These are phyloP conservation scores for Cheilosia scutellata DNA, from an alignment of 2,888 invertebrate genomes.

Conservation along the genomic window DNA sequence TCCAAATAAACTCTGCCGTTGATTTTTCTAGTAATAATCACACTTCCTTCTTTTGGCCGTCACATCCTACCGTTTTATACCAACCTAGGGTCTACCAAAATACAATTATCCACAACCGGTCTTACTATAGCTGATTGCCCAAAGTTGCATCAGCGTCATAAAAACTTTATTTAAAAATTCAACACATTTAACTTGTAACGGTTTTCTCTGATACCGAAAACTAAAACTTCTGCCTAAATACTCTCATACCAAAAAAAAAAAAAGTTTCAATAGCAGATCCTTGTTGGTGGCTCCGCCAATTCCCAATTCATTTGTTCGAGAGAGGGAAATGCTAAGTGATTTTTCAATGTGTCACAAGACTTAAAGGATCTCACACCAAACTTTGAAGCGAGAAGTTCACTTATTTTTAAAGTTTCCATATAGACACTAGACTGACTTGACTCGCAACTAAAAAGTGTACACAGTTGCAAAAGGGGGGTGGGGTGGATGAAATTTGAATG, in stretches of 20 bases:
- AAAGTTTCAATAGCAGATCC: slow-evolving; percentile 36
- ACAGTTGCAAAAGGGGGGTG: slow-evolving; percentile 3
- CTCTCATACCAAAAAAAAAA: not conserved
- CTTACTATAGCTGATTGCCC: too few species aligned
- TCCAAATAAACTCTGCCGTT: too few species aligned
- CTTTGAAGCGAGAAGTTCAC: slow-evolving; percentile 44
- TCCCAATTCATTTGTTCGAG: slow-evolving; percentile 64
- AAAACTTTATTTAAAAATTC: too few species aligned
- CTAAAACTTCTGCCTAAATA: too few species aligned
- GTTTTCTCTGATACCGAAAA: too few species aligned
- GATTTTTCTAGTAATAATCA: too few species aligned
- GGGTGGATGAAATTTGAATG: slow-evolving; percentile 41
- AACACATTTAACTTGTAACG: too few species aligned
- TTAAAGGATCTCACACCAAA: slow-evolving; percentile 64
- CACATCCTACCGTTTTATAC: too few species aligned
- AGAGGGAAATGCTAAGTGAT: slow-evolving; percentile 69
- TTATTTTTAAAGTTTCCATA: slow-evolving; percentile 5
- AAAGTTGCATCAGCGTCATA: too few species aligned
- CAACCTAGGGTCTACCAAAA: too few species aligned
- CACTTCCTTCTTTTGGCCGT: too few species aligned
- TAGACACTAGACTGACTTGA: not conserved
- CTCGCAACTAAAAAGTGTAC: not conserved
- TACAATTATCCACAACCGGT: too few species aligned
- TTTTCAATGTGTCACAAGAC: slow-evolving; percentile 70
- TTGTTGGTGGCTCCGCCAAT: slow-evolving; percentile 48